phyloP scores from a whole-genome alignment of 2,888 invertebrate genomes.

The Choristoneura rosaceana region DNA sequence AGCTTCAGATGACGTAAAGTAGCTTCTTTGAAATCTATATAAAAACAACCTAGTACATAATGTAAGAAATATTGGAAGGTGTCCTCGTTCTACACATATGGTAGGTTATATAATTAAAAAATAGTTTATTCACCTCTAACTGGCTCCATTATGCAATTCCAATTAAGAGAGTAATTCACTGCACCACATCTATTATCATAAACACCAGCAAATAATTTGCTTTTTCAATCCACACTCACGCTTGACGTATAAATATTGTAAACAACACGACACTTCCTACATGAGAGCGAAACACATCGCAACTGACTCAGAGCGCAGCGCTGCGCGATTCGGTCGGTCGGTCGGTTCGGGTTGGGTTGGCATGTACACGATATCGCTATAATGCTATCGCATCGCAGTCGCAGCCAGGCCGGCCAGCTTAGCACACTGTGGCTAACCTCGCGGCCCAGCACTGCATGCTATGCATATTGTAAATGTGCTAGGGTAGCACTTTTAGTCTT shows the following conservation, averaged over 20 bases:
- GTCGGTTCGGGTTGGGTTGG: background rate
- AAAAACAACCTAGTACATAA: conserved; percentile 21
- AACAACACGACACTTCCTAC: conserved; percentile 61
- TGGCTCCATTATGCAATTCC: conserved; percentile 69
- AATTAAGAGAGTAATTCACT: conserved; percentile 50
- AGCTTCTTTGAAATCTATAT: conserved; percentile 10
- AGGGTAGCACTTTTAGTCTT: too few species aligned
- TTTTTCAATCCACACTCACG: conserved; percentile 32
- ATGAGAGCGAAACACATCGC: conserved; percentile 76
- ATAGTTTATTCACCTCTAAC: conserved; percentile 66
- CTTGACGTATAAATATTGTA: conserved; percentile 29
- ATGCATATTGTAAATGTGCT: too few species aligned
- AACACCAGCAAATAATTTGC: conserved; percentile 24
- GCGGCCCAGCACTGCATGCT: too few species aligned
- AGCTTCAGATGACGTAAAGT: conserved; percentile 3
- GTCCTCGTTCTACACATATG: conserved; percentile 46
- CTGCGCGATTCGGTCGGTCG: conserved; percentile 6
- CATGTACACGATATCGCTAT: conserved; percentile 10
- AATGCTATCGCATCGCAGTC: conserved; percentile 11
- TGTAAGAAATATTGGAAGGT: conserved; percentile 34
- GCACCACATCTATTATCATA: conserved; percentile 18
- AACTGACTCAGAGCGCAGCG: conserved; percentile 46
- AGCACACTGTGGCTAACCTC: background rate
- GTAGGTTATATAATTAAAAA: conserved; percentile 63
- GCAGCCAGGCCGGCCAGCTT: background rate